These are phyloP conservation scores for Bombus sylvicola DNA, from an alignment of 1,140 invertebrate genomes.

Conservation along the genomic window DNA sequence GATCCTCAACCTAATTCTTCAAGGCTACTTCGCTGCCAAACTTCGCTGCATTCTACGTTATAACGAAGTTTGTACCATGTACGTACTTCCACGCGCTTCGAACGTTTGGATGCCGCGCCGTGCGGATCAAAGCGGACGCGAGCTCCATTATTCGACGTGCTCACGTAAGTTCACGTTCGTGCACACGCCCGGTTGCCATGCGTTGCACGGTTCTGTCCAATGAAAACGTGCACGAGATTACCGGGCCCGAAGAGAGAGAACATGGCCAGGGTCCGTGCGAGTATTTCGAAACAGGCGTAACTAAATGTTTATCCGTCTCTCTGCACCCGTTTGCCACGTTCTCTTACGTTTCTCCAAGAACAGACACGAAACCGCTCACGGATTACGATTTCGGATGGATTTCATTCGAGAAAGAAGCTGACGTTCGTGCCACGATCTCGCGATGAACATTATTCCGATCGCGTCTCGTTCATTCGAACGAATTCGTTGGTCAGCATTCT, in stretches of 20 bases:
- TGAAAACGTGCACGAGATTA: slow-evolving; percentile 26
- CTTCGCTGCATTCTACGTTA: too few species aligned
- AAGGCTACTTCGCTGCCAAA: too few species aligned
- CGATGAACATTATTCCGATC: slow-evolving; percentile 2
- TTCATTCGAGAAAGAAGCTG: neutral
- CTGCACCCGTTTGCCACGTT: neutral
- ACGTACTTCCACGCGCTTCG: too few species aligned
- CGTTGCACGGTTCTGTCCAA: slow-evolving; percentile 18
- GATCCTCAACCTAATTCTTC: too few species aligned
- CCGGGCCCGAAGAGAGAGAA: neutral
- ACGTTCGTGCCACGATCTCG: neutral
- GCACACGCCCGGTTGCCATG: neutral
- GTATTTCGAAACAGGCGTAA: slow-evolving; percentile 40
- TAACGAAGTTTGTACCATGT: too few species aligned
- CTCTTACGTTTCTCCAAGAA: neutral
- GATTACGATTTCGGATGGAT: neutral
- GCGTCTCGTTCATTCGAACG: neutral
- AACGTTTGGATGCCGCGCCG: neutral
- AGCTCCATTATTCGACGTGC: slow-evolving; percentile 12
- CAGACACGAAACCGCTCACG: neutral
- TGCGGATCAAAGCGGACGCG: neutral
- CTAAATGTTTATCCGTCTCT: slow-evolving; percentile 36
- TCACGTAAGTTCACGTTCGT: slow-evolving; percentile 32
- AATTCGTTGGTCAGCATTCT: neutral
- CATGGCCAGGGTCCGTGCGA: neutral